A percentile compares a stretch with the other conserved stretches of the same genome.
These are phyloP conservation scores for Yoshiicerus persimilis DNA, from an alignment of 1,140 invertebrate species.

Conservation along the genomic window DNA sequence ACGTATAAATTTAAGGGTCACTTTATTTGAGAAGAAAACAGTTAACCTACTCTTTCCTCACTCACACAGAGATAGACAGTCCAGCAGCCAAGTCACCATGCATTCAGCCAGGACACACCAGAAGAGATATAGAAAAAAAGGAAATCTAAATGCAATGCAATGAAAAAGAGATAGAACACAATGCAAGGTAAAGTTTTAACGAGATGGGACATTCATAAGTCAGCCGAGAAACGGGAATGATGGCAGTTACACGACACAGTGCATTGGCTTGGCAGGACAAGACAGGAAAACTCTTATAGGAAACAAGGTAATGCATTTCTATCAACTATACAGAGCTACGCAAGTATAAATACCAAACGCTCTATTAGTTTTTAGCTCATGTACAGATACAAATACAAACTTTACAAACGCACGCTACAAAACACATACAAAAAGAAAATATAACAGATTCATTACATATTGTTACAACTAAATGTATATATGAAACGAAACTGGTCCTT, in stretches of 20 bases:
- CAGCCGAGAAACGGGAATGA: conserved; percentile 5
- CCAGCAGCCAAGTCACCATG: background rate
- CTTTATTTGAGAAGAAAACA: background rate
- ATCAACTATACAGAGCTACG: too few relatives aligned
- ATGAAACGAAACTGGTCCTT: too few relatives aligned
- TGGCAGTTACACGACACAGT: conserved; percentile 13
- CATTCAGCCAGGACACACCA: background rate
- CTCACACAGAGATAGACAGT: background rate
- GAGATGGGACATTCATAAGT: conserved; percentile 18
- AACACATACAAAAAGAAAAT: too few relatives aligned
- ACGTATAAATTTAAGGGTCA: background rate
- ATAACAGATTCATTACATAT: too few relatives aligned
- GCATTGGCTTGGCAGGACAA: background rate
- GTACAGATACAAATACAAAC: too few relatives aligned
- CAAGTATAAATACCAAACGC: too few relatives aligned
- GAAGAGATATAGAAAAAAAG: background rate
- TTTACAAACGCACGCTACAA: too few relatives aligned
- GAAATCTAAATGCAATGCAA: background rate
- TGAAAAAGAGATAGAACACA: background rate
- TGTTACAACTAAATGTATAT: too few relatives aligned
- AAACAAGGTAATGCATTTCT: too few relatives aligned
- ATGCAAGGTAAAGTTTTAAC: conserved; percentile 17
- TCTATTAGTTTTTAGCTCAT: too few relatives aligned
- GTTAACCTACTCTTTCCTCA: conserved; percentile 3
- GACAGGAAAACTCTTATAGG: background rate